phyloP scores from a whole-genome alignment of 2,797 vertebrate species.

The Argyrosomus regius region DNA sequence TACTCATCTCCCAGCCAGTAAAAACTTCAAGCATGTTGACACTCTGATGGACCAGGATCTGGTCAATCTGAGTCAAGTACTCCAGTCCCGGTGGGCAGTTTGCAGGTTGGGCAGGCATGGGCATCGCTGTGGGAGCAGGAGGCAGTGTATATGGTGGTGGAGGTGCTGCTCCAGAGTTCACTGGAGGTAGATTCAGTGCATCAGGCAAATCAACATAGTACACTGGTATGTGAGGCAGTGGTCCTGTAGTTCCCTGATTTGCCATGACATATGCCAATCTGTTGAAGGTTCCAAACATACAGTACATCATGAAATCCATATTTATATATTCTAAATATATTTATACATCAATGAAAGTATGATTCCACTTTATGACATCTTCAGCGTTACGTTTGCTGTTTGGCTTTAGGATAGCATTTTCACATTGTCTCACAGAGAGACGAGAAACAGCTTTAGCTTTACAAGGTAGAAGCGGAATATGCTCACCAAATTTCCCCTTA shows the following conservation, averaged over 20 bases:
- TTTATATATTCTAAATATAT: neutral
- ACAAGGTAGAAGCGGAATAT: too few relatives aligned
- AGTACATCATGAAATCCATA: neutral
- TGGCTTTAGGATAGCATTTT: too few relatives aligned
- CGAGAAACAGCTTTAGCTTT: too few relatives aligned
- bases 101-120: constrained; percentile 58
- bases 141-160: constrained; percentile 24
- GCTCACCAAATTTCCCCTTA: too few relatives aligned
- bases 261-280: constrained; percentile 8
- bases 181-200: constrained; percentile 6
- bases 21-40: constrained; percentile 84
- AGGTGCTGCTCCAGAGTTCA: neutral
- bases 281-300: neutral
- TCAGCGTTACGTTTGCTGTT: too few relatives aligned
- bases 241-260: neutral
- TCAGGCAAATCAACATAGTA: constrained; percentile 34
- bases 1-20: constrained; percentile 85
- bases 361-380: too few relatives aligned
- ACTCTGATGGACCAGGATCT: constrained; percentile 87
- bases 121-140: neutral
- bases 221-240: constrained; percentile 13
- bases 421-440: too few relatives aligned
- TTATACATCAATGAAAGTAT: neutral
- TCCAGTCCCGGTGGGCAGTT: constrained; percentile 88
- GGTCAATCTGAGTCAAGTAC: constrained; percentile 87